phyloP scores from a whole-genome alignment of 2,888 invertebrate species.

The Xestia c-nigrum region DNA sequence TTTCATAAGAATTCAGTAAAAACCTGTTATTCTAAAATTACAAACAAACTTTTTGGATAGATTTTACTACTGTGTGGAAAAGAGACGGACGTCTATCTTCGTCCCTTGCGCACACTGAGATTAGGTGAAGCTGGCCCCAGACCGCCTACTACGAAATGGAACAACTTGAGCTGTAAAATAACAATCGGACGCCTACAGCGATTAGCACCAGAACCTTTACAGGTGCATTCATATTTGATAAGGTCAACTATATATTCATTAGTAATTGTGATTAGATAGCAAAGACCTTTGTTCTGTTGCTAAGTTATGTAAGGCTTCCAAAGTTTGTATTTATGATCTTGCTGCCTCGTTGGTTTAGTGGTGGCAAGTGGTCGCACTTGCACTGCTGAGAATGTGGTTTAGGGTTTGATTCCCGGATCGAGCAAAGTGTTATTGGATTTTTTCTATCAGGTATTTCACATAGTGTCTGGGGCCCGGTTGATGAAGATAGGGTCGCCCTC shows the following conservation, averaged over 20 bases:
- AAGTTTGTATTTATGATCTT: not conserved
- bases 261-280: conserved; percentile 20
- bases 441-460: not conserved
- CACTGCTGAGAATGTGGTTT: not conserved
- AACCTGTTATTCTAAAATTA: too few relatives aligned
- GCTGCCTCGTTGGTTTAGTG: not conserved
- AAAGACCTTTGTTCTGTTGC: conserved; percentile 11
- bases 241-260: conserved; percentile 46
- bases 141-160: not conserved
- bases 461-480: too few relatives aligned
- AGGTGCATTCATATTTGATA: conserved; percentile 27
- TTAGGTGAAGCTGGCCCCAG: not conserved
- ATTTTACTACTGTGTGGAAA: not conserved
- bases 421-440: not conserved
- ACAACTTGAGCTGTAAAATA: conserved; percentile 21
- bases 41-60: too few relatives aligned
- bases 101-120: not conserved
- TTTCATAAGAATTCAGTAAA: too few relatives aligned
- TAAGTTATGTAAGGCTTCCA: not conserved
- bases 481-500: not conserved
- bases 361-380: too few relatives aligned
- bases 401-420: not conserved
- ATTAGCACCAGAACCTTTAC: not conserved
- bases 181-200: conserved; percentile 34
- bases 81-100: not conserved